Base-by-base conservation (phyloP, 2,113 vertebrate species). In the Myotis lucifugus region DNA sequence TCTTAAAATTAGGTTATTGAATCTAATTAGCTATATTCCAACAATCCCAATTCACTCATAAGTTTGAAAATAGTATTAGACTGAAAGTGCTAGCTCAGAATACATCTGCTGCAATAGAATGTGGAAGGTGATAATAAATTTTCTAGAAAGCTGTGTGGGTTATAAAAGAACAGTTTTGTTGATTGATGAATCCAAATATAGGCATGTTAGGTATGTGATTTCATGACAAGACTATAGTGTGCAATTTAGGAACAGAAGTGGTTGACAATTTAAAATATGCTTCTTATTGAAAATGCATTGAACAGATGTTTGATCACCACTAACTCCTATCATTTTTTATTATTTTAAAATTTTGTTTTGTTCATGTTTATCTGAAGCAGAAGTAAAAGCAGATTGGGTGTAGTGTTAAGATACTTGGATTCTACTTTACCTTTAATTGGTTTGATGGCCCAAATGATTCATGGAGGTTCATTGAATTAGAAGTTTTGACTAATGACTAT, bases 231-330 rank as follows among this genome's bases (percentile, higher is more conserved):
- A 94, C 84, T 46, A 5, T 66, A 88, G 32, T 50, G 29, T 95
- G 52, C 50, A 88, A 70, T 84, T 94, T 88, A 97, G 70, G n/a
- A 96, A 89, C 70, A 90, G 66, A 82, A 91, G 78, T 92, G 37
- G n/a, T 54, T 96, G 91, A 90, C 87, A 94, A 88, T 78, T 88
- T 92, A 81, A 97, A 96, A 90, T 93, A 95, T 56, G 64, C 89
- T 83, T 93, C 64, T 76, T 70, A 56, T 37, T 95, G 64, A 78
- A 91, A 82, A 95, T 88, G n/a, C 14, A 54, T 32, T 73, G 85
- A 96, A 79, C 69, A 88, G 79, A 93, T 88, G 82, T 79, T 95
- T 76, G 70, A 78, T 92, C 69, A 85, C 29, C 50, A 92, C 84
- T 67, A 95, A 92, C 85, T 92, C 9, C 6, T 82, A 27, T 77